Base-by-base conservation (phyloP, 2,797 vertebrate species). In the Trachurus trachurus region DNA sequence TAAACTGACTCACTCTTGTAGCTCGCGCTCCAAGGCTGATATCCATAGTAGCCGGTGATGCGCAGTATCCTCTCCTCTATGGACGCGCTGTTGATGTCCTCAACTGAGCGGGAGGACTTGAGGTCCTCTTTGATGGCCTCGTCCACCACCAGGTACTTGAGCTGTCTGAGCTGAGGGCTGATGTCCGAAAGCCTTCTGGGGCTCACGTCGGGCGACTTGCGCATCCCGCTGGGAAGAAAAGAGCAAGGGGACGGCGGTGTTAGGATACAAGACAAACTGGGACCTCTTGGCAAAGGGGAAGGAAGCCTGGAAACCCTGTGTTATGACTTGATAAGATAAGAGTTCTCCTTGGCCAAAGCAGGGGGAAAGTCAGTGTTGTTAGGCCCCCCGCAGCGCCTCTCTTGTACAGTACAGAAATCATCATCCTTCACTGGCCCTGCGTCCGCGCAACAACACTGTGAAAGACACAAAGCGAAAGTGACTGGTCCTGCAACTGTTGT, bases 101-200 rank as follows among this genome's bases (percentile, higher is more conserved):
- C 97, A 59, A 98, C 95, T 0, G 97, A 99, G 82, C 96, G 96
- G 42, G 98, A 99, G 85, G 96, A 97, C 93, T 97, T 98, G 90
- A 98, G 85, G 66, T 98, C 98, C 92, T 99, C 98, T 60, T 97
- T 98, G 79, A 98, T 98, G 56, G 96, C 96, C 83, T 98, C 97
- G 81, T 98, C 98, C 89, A 98, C 96, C 75, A 97, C 97, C 88
- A 99, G 94, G 89, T 96, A 98, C 87, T 98, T 98, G 68, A 99
- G 96, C 92, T 99, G 98, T 86, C 97, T 95, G 87, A 99, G 97
- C 91, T 99, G 97, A 19, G 98, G 98, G 92, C 98, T 99, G 95
- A 99, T 99, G 93, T 99, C 97, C 54, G 98, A 99, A 92, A 99
- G 96, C 93, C 98, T 95, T 93, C 98, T 96, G 31, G 97, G 98